Evolutionary conservation across 2,113 vertebrate genomes (phyloP).

Genomic region (Gallinago media): DNA sequence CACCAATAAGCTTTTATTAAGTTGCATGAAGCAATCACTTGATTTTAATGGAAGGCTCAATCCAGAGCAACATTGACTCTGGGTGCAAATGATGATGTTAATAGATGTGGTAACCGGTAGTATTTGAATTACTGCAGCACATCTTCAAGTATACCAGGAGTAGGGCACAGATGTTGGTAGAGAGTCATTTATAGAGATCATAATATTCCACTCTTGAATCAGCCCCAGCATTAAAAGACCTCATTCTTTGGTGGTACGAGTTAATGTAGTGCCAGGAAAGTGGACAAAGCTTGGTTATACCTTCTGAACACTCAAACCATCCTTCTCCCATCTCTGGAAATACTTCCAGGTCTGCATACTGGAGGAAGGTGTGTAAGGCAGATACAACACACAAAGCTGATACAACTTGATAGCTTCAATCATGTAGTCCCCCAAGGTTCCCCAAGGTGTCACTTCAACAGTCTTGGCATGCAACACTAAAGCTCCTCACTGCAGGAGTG

Average conservation of each 20-base stretch:
- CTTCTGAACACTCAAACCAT: not conserved
- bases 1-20: not conserved
- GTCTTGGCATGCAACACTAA: too few species aligned
- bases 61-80: not conserved
- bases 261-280: not conserved
- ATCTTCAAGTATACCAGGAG: not conserved
- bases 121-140: not conserved
- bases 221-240: not conserved
- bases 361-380: not conserved
- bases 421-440: too few species aligned
- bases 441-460: not conserved
- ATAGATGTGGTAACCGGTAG: not conserved
- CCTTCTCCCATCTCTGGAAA: not conserved
- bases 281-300: not conserved
- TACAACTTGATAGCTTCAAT: not conserved
- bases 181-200: not conserved
- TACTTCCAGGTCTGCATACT: fast-evolving
- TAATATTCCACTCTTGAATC: not conserved
- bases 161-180: not conserved
- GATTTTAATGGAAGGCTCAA: not conserved
- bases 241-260: not conserved
- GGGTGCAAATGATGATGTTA: not conserved
- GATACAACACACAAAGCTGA: not conserved
- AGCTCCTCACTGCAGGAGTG: not conserved
- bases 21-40: not conserved